Conservation (phyloP, 2,888 invertebrate genomes). For the Dolomedes plantarius region DNA sequence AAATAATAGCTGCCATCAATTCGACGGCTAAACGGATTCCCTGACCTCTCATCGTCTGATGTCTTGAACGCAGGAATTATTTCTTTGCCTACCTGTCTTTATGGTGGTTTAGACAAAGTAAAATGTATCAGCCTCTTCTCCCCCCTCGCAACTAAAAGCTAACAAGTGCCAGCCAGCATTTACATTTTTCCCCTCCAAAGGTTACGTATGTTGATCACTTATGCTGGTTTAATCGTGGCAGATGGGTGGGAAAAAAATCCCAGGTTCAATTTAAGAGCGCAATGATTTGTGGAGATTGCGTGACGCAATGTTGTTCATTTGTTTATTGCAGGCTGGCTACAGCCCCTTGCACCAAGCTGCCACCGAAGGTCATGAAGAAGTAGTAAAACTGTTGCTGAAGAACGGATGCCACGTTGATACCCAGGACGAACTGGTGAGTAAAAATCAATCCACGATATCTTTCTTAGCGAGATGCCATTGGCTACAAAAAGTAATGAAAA, state of each 20-base stretch:
- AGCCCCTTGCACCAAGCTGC: constrained; percentile 87
- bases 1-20: background rate
- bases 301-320: constrained; percentile 35
- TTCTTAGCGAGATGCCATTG: too few species aligned
- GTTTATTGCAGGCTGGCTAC: constrained; percentile 81
- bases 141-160: too few species aligned
- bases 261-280: background rate
- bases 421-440: constrained; percentile 85
- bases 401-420: constrained; percentile 83
- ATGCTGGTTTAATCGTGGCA: background rate
- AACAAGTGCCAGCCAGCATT: background rate
- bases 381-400: constrained; percentile 83
- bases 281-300: constrained; percentile 29
- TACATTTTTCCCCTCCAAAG: constrained; percentile 21
- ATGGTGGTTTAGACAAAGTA: background rate
- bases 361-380: constrained; percentile 87
- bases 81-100: background rate
- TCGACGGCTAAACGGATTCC: background rate
- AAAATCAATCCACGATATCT: constrained; percentile 4
- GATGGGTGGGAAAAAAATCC: background rate
- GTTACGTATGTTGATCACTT: background rate
- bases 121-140: background rate
- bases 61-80: background rate
- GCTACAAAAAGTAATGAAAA: too few species aligned
- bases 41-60: background rate